These are phyloP conservation scores for Agriopis aurantiaria DNA, from an alignment of 2,888 invertebrate species.

Conservation along the genomic window DNA sequence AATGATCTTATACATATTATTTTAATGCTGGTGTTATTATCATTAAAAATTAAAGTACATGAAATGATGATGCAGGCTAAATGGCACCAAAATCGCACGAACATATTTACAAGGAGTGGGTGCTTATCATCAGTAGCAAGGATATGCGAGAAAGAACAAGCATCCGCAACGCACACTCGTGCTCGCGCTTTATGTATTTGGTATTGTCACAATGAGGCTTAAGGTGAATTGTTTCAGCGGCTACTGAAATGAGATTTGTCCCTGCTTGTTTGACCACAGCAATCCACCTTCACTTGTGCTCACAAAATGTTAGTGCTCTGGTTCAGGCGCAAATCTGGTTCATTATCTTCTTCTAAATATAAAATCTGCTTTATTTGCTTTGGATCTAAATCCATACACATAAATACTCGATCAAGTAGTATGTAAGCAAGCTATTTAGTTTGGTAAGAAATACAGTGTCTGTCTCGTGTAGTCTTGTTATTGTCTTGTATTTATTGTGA, in stretches of 20 bases:
- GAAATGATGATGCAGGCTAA: constrained; percentile 6
- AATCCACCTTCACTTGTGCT: neutral
- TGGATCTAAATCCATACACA: constrained; percentile 9
- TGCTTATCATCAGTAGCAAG: neutral
- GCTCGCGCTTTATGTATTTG: neutral
- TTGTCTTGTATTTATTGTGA: constrained; percentile 7
- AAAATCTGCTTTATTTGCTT: neutral
- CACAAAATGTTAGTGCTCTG: neutral
- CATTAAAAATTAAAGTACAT: neutral
- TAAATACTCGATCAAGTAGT: constrained; percentile 31
- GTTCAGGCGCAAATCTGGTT: too few relatives aligned
- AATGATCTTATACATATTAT: constrained; percentile 5
- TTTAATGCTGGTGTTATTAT: constrained; percentile 1
- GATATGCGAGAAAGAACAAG: neutral
- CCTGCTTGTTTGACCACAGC: neutral
- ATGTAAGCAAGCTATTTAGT: constrained; percentile 15
- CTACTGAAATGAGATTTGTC: neutral
- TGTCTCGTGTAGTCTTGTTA: neutral
- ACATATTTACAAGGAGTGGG: neutral
- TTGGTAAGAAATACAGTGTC: constrained; percentile 1
- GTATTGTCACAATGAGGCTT: constrained; percentile 5
- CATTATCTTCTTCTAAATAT: neutral
- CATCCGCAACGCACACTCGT: too few relatives aligned
- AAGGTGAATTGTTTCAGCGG: neutral
- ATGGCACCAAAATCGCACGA: neutral